phyloP scores from a whole-genome alignment of 2,113 vertebrate species.

The Microcebus lehilahytsara region DNA sequence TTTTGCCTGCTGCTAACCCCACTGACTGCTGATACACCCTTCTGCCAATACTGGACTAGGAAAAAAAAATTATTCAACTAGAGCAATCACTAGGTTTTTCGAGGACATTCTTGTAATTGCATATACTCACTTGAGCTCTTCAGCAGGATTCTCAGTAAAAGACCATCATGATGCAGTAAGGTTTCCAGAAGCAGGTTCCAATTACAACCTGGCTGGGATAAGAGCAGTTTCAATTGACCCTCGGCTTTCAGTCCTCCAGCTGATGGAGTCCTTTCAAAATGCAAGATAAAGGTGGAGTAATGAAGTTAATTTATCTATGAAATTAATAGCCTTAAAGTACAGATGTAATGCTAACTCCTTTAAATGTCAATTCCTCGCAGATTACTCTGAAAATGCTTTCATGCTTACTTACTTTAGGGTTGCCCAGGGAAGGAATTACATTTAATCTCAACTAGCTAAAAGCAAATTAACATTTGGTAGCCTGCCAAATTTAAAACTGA shows the following conservation, averaged over 20 bases:
- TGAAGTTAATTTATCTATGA: conserved; percentile 84
- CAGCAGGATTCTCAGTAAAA: conserved; percentile 90
- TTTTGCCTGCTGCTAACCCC: not conserved
- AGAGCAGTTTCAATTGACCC: conserved; percentile 92
- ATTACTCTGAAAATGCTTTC: conserved; percentile 87
- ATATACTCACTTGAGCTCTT: conserved; percentile 90
- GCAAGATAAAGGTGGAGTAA: conserved; percentile 84
- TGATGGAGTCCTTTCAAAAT: conserved; percentile 88
- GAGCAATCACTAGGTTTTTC: conserved; percentile 35
- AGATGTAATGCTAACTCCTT: conserved; percentile 84
- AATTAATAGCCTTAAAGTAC: conserved; percentile 86
- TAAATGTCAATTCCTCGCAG: conserved; percentile 87
- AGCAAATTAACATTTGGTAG: conserved; percentile 92
- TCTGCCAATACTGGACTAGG: conserved; percentile 12
- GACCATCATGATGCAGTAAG: conserved; percentile 89
- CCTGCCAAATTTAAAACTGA: conserved; percentile 90
- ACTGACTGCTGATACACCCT: not conserved
- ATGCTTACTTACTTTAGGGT: conserved; percentile 87
- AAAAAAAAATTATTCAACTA: conserved; percentile 45
- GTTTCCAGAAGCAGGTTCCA: conserved; percentile 91
- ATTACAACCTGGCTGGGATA: conserved; percentile 91
- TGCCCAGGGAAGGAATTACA: conserved; percentile 90
- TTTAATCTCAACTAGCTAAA: conserved; percentile 92
- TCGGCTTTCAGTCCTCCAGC: conserved; percentile 83
- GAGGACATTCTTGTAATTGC: conserved; percentile 36